Evolutionary conservation across 2,113 vertebrate genomes (phyloP).

Genomic region (Pipra filicauda): DNA sequence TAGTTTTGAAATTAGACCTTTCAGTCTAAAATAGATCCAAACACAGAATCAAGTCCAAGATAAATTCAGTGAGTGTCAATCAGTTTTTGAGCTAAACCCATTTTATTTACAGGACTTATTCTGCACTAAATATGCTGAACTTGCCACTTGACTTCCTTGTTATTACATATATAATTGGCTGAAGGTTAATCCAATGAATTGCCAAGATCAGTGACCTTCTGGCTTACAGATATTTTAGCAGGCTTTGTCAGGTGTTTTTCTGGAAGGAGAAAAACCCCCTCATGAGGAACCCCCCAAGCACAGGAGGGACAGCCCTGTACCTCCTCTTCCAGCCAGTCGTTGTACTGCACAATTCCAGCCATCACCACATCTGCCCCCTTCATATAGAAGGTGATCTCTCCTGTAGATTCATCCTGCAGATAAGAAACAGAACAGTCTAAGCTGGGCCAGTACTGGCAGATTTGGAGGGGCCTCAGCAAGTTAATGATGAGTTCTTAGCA

Average conservation of each 20-base stretch:
- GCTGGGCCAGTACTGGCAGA: fast-evolving
- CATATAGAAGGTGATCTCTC: constrained; percentile 97
- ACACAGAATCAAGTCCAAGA: neutral
- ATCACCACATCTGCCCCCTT: constrained; percentile 96
- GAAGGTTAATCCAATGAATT: neutral
- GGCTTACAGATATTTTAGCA: neutral
- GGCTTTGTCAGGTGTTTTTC: neutral
- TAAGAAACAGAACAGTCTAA: neutral
- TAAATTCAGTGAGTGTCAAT: neutral
- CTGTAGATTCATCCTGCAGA: constrained; percentile 89
- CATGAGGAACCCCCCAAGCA: fast-evolving
- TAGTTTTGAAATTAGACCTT: neutral
- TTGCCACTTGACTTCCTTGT: fast-evolving
- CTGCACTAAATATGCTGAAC: neutral
- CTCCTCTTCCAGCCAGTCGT: constrained; percentile 98
- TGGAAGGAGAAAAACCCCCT: neutral
- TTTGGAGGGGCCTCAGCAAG: neutral
- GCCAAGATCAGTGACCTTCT: neutral
- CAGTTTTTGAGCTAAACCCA: neutral
- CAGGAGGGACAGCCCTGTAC: constrained; percentile 42
- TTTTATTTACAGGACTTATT: neutral
- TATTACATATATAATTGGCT: neutral
- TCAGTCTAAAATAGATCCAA: neutral
- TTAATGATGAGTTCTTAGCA: neutral
- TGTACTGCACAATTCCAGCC: constrained; percentile 96